These are phyloP conservation scores for Siphamia tubifer DNA, from an alignment of 2,113 vertebrate species.

Conservation along the genomic window DNA sequence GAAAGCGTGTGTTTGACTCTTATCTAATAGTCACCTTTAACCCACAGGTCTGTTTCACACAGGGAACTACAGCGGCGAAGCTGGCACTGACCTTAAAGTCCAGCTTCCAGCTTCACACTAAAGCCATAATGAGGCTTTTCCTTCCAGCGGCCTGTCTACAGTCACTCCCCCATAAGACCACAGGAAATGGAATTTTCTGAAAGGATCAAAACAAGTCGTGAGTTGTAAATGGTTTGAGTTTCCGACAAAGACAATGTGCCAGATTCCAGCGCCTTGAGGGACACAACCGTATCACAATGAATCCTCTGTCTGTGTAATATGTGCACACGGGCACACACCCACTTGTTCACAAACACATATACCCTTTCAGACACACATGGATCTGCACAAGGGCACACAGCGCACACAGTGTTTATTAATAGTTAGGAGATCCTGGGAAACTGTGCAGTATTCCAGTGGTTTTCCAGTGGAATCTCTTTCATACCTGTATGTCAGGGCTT, in stretches of 20 bases:
- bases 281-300: conserved; percentile 67
- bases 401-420: conserved; percentile 35
- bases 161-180: conserved; percentile 50
- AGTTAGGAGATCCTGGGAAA: conserved; percentile 56
- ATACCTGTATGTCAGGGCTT: conserved; percentile 71
- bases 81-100: conserved; percentile 51
- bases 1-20: neutral
- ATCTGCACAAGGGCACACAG: conserved; percentile 1
- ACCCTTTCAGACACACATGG: conserved; percentile 5
- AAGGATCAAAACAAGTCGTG: conserved; percentile 75
- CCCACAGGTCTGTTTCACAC: neutral
- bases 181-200: conserved; percentile 73
- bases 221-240: conserved; percentile 75
- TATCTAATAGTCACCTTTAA: neutral
- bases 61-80: conserved; percentile 27
- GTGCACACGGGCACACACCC: conserved; percentile 31
- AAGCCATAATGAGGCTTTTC: conserved; percentile 69
- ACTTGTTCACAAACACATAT: conserved; percentile 11
- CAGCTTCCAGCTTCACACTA: conserved; percentile 48
- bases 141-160: conserved; percentile 61
- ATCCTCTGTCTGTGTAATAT: conserved; percentile 63
- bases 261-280: conserved; percentile 77
- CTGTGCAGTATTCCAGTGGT: conserved; percentile 19
- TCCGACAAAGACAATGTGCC: conserved; percentile 74
- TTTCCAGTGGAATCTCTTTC: conserved; percentile 58